A percentile compares a stretch with the other conserved stretches of the same genome.
phyloP scores from a whole-genome alignment of 92 coral and sea anemone species.

The Epizoanthus ramosus region DNA sequence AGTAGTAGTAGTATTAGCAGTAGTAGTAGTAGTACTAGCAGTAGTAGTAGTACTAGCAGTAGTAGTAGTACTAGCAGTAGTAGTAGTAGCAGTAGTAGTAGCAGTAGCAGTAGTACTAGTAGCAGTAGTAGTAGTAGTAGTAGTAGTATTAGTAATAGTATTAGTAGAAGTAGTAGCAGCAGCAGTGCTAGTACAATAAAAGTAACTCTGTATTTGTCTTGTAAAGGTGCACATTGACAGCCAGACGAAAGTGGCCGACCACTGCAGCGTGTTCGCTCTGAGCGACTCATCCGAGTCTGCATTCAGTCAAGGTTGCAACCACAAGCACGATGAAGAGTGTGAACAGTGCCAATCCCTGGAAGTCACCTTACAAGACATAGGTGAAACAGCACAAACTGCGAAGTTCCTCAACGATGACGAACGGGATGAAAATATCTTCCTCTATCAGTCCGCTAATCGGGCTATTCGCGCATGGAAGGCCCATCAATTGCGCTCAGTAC shows the following conservation, averaged over 20 bases:
- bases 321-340: no score
- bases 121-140: no score
- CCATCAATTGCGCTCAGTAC: conserved; percentile 40
- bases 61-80: conserved; percentile 1
- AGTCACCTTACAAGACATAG: no score
- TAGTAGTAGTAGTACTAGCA: neutral
- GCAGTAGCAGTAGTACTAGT: conserved; percentile 24
- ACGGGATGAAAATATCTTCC: no score
- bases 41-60: conserved; percentile 32
- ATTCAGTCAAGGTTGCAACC: no score
- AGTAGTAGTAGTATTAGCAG: neutral
- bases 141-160: no score
- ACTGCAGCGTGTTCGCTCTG: conserved; percentile 34
- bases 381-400: no score
- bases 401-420: no score
- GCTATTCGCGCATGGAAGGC: conserved; percentile 33
- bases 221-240: conserved; percentile 25
- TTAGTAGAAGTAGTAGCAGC: conserved; percentile 6
- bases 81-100: conserved; percentile 5
- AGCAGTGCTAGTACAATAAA: neutral
- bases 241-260: conserved; percentile 36
- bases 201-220: neutral
- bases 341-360: no score
- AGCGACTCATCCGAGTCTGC: no score
- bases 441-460: conserved; percentile 31